Conservation (phyloP, 2,888 invertebrate genomes). For the Pollenia amentaria region DNA sequence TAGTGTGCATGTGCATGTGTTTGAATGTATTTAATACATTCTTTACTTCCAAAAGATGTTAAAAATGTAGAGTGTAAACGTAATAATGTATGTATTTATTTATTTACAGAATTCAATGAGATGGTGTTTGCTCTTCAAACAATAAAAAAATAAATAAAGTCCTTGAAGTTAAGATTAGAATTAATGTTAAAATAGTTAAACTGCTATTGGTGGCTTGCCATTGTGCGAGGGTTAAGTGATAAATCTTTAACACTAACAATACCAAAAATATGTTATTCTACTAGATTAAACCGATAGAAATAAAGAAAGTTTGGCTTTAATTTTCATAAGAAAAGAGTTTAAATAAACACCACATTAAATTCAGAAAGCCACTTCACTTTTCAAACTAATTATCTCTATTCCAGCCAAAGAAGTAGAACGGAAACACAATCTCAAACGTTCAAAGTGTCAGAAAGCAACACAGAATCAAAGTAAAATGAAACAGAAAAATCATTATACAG, state of each 20-base stretch:
- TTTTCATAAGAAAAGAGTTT: background rate
- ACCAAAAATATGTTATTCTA: too few species aligned
- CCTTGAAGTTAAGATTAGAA: conserved; percentile 24
- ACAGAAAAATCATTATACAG: conserved; percentile 13
- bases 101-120: background rate
- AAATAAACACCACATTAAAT: conserved; percentile 30
- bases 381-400: conserved; percentile 53
- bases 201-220: background rate
- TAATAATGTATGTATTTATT: background rate
- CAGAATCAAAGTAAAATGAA: background rate
- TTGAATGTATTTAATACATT: background rate
- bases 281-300: too few species aligned
- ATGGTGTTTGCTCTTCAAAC: conserved; percentile 5
- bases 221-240: background rate
- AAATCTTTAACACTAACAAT: background rate
- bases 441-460: background rate
- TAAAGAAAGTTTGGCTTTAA: too few species aligned
- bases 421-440: too few species aligned
- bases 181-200: background rate
- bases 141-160: conserved; percentile 1
- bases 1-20: background rate
- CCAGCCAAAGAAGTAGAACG: background rate
- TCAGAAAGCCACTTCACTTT: conserved; percentile 36
- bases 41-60: background rate
- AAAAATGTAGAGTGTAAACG: background rate